These are phyloP conservation scores for Chalcosyrphus nemorum DNA, from an alignment of 2,888 invertebrate genomes.

Conservation along the genomic window DNA sequence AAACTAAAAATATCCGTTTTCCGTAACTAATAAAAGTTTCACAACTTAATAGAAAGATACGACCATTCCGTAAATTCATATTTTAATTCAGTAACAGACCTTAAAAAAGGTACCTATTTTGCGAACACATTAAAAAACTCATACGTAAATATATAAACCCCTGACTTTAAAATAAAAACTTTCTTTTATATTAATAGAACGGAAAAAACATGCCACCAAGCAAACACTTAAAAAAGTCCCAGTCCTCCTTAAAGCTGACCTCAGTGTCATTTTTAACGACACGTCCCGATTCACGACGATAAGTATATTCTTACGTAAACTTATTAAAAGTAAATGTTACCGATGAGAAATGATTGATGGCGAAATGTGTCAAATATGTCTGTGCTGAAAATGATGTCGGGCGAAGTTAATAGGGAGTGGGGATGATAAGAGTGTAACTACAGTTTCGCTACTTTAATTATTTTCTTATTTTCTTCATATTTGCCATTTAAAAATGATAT, in stretches of 20 bases:
- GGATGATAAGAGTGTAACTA: slow-evolving; percentile 29
- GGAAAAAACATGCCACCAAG: background rate
- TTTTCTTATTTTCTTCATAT: slow-evolving; percentile 6
- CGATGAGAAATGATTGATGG: slow-evolving; percentile 54
- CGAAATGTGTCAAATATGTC: slow-evolving; percentile 33
- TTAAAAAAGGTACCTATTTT: too few species aligned
- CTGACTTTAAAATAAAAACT: background rate
- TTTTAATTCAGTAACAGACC: too few species aligned
- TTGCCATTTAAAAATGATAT: background rate
- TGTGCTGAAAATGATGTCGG: slow-evolving; percentile 29
- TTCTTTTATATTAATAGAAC: background rate
- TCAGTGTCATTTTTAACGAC: background rate
- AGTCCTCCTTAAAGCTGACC: background rate
- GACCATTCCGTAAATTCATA: too few species aligned
- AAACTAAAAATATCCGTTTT: too few species aligned
- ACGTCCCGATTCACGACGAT: background rate
- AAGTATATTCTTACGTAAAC: slow-evolving; percentile 4
- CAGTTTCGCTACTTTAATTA: background rate
- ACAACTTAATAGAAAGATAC: too few species aligned
- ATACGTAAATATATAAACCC: background rate
- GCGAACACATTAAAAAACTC: too few species aligned
- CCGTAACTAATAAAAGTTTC: too few species aligned
- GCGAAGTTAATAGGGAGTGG: background rate
- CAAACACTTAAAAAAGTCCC: slow-evolving; percentile 4
- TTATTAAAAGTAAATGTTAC: slow-evolving; percentile 32